phyloP scores from a whole-genome alignment of 2,888 invertebrate species.

The Tineola bisselliella region DNA sequence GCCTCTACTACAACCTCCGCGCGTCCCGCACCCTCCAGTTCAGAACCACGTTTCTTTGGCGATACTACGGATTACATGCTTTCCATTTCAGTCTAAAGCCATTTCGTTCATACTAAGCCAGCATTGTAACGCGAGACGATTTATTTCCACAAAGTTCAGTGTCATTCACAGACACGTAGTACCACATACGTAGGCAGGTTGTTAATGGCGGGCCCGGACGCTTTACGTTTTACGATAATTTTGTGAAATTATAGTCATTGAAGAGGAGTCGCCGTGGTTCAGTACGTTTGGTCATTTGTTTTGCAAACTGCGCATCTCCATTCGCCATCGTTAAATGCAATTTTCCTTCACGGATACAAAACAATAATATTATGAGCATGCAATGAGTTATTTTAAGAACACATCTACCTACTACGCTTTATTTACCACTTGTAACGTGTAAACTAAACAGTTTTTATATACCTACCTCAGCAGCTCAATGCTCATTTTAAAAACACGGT shows the following conservation, averaged over 20 bases:
- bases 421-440: too few relatives aligned
- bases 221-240: slow-evolving; percentile 43
- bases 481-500: too few relatives aligned
- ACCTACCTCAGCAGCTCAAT: too few relatives aligned
- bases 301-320: not conserved
- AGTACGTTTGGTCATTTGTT: not conserved
- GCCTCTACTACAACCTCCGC: slow-evolving; percentile 39
- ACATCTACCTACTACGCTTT: too few relatives aligned
- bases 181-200: slow-evolving; percentile 22
- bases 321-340: too few relatives aligned
- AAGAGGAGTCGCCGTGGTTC: slow-evolving; percentile 25
- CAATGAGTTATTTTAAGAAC: too few relatives aligned
- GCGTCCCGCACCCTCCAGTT: slow-evolving; percentile 25
- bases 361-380: too few relatives aligned
- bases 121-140: not conserved
- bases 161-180: slow-evolving; percentile 20
- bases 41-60: slow-evolving; percentile 18
- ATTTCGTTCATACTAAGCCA: not conserved
- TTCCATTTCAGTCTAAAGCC: not conserved
- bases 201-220: slow-evolving; percentile 30
- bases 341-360: too few relatives aligned
- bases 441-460: too few relatives aligned
- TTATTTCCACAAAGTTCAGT: not conserved
- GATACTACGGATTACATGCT: slow-evolving; percentile 6
- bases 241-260: slow-evolving; percentile 42